Conservation (phyloP, 2,113 vertebrate genomes). For the Catagonus wagneri region DNA sequence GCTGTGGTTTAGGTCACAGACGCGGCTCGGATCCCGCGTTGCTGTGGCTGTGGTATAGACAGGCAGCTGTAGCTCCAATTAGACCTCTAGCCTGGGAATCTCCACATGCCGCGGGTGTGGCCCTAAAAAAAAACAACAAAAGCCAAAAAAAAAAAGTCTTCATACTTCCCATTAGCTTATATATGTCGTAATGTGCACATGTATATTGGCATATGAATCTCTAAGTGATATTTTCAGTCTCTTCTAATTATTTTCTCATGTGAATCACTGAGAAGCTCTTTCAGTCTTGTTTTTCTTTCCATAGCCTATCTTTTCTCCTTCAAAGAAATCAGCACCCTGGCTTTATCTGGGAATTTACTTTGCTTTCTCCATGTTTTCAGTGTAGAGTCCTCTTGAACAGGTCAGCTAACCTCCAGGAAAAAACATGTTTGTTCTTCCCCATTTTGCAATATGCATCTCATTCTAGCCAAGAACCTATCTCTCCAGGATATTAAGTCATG, state of each 20-base stretch:
- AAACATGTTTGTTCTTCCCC: background rate
- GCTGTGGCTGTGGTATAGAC: too few relatives aligned
- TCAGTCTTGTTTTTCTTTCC: conserved; percentile 53
- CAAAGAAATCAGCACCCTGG: background rate
- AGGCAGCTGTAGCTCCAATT: too few relatives aligned
- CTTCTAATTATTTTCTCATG: conserved; percentile 32
- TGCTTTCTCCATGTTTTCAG: conserved; percentile 1
- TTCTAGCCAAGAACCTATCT: background rate
- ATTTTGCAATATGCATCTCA: background rate
- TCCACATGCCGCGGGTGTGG: too few relatives aligned
- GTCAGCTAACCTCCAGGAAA: conserved; percentile 8
- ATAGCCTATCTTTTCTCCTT: background rate
- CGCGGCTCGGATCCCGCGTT: too few relatives aligned
- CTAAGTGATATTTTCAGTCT: background rate
- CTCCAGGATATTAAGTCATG: conserved; percentile 57
- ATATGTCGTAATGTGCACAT: background rate
- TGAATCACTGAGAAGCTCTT: background rate
- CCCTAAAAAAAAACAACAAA: too few relatives aligned
- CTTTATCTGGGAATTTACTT: background rate
- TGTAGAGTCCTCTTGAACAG: background rate
- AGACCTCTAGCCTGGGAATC: too few relatives aligned
- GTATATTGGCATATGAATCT: background rate
- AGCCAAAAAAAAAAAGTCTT: too few relatives aligned
- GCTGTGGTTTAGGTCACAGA: too few relatives aligned
- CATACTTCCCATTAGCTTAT: background rate